Conservation (phyloP, 37 sponge, comb jelly and placozoan species). For the Beroe forskalii region DNA sequence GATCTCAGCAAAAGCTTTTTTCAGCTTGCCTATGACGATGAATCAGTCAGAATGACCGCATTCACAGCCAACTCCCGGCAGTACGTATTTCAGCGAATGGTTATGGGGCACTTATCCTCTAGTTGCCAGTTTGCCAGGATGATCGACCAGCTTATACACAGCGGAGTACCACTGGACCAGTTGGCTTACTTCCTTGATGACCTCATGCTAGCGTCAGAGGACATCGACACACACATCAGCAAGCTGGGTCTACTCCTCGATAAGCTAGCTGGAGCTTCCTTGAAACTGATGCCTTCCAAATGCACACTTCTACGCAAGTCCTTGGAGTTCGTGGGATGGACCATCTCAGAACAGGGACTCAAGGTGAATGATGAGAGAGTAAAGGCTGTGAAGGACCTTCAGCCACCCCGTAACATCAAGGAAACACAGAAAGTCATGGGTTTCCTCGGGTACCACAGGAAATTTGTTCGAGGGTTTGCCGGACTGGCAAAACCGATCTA, state of each 20-base stretch:
- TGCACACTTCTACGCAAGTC: neutral
- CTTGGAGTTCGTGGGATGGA: slow-evolving; percentile 14
- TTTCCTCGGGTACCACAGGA: neutral
- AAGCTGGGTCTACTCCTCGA: neutral
- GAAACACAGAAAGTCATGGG: slow-evolving; percentile 42
- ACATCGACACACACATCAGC: neutral
- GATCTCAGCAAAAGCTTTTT: slow-evolving; percentile 44
- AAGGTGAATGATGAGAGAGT: slow-evolving; percentile 5
- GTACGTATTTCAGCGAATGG: slow-evolving; percentile 26
- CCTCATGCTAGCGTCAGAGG: neutral
- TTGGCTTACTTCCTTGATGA: slow-evolving; percentile 13
- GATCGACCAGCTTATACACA: slow-evolving; percentile 26
- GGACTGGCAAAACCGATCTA: slow-evolving; percentile 27
- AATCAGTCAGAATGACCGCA: slow-evolving; percentile 26
- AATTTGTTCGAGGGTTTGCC: slow-evolving; percentile 1
- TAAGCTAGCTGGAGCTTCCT: neutral
- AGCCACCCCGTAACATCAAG: neutral
- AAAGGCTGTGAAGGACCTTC: slow-evolving; percentile 26
- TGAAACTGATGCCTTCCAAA: slow-evolving; percentile 29
- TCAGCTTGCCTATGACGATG: neutral
- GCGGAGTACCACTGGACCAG: slow-evolving; percentile 7
- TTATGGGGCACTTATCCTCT: slow-evolving; percentile 17
- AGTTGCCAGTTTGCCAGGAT: neutral
- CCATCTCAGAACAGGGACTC: slow-evolving; percentile 29
- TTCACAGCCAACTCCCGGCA: neutral